Conservation (phyloP, 1,140 invertebrate genomes). For the Neodiprion lecontei region DNA sequence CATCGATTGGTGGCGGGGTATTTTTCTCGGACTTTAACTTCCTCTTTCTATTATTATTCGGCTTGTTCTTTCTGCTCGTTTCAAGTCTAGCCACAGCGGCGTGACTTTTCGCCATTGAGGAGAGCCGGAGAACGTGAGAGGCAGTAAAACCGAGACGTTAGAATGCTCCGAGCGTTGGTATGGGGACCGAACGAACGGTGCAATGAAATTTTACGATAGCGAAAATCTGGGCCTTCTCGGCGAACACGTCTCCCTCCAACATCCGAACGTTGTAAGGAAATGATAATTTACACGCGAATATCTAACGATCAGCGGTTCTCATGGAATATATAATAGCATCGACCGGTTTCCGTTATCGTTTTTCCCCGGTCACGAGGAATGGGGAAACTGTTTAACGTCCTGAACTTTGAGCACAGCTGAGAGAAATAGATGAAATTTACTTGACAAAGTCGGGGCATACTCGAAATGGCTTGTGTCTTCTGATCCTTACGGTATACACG, state of each 20-base stretch:
- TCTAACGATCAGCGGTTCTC: too few species aligned
- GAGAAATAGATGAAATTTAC: too few species aligned
- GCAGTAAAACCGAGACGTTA: neutral
- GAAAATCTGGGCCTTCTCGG: neutral
- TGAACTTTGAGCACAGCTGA: too few species aligned
- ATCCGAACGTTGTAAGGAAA: neutral
- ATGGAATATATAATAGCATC: neutral
- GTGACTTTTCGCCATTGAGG: too few species aligned
- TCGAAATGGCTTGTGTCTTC: too few species aligned
- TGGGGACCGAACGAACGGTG: neutral
- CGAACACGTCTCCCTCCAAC: neutral
- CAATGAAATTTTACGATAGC: neutral
- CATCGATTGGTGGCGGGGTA: neutral
- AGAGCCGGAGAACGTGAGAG: neutral
- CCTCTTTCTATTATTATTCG: neutral
- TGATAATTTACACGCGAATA: neutral
- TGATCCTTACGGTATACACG: too few species aligned
- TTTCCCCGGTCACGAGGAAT: too few species aligned
- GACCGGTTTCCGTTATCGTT: neutral
- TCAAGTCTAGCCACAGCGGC: too few species aligned
- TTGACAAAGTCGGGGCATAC: too few species aligned
- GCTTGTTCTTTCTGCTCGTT: neutral
- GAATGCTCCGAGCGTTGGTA: too few species aligned
- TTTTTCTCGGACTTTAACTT: too few species aligned
- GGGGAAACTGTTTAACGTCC: too few species aligned